Evolutionary conservation across 2,888 invertebrate genomes (phyloP).

Genomic region (Luffia ferchaultella): DNA sequence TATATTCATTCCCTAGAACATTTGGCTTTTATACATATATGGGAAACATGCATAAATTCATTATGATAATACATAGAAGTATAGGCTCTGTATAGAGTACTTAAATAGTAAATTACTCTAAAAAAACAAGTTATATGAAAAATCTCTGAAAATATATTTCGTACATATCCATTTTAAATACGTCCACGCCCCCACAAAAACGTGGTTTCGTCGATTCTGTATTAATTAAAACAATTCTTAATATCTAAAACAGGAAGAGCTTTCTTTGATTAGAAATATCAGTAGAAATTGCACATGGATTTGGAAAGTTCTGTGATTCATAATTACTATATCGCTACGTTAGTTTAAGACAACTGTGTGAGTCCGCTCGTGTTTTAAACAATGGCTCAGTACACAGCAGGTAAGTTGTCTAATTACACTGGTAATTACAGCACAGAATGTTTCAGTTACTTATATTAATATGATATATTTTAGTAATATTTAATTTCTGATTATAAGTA

Average conservation of each 20-base stretch:
- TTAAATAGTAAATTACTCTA: too few species aligned
- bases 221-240: slow-evolving; percentile 55
- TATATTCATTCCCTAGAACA: background rate
- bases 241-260: slow-evolving; percentile 52
- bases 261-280: slow-evolving; percentile 35
- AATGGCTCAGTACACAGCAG: too few species aligned
- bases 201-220: slow-evolving; percentile 27
- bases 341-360: too few species aligned
- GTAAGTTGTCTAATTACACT: too few species aligned
- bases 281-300: slow-evolving; percentile 15
- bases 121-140: too few species aligned
- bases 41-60: background rate
- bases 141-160: slow-evolving; percentile 65
- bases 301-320: too few species aligned
- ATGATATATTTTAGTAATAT: too few species aligned
- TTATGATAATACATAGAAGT: background rate
- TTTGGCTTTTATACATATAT: background rate
- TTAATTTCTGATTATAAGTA: slow-evolving; percentile 37
- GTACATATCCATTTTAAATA: slow-evolving; percentile 30
- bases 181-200: slow-evolving; percentile 13
- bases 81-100: too few species aligned
- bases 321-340: too few species aligned
- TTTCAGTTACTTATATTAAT: too few species aligned
- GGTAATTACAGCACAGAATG: too few species aligned
- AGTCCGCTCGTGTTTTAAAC: too few species aligned